Base-by-base conservation (phyloP, 2,888 invertebrate genomes). In the Diaperis boleti region DNA sequence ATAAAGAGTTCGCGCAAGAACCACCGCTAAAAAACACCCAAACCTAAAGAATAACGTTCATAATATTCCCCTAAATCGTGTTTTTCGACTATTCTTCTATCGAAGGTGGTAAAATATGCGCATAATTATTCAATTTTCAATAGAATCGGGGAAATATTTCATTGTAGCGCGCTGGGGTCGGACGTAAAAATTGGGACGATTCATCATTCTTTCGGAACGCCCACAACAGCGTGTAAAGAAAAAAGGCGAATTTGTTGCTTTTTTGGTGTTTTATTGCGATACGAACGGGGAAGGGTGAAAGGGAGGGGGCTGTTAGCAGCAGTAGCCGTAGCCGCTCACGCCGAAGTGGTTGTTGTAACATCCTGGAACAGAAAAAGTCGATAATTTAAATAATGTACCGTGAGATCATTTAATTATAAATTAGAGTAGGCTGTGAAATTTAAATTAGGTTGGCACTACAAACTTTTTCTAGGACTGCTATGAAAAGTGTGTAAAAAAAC, bases 281-380 rank as follows among this genome's bases (percentile, higher is more conserved):
- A 22, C 14, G 33, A 37, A 33, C 45, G 31, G 18, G 31, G 29
- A 20, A 37, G 33, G 29, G 39, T 33, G 26, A 17, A 14, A 7
- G 65, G 47, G 67, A 41, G n/a, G 66, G 37, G 10, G 68, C 52
- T 10, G 29, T 42, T 20, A 55, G 20, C 55, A 55, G 42, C 29
- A 56, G 31, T 66, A 65, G 44, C 82, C 81, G 64, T 83, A 84
- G 13, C 83, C 83, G 65, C 84, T 84, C 56, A 82, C 83, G 69
- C 83, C 84, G 60, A 83, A 83, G 69, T 82, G 82, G 65, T 82
- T 79, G 47, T 82, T 79, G 71, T 84, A 83, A 67, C 84, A 85
- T 69, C 82, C 84, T 84, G 69, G 54, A 78, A 59, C 45, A 67
- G 62, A 59, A 42, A 42, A 41, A 39, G 11, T 22, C 5, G 22